A percentile compares a stretch with the other conserved stretches of the same genome.
Evolutionary conservation across 37 sponge, comb jelly and placozoan genomes (phyloP).

Genomic region (Cliona cf. orientalis): DNA sequence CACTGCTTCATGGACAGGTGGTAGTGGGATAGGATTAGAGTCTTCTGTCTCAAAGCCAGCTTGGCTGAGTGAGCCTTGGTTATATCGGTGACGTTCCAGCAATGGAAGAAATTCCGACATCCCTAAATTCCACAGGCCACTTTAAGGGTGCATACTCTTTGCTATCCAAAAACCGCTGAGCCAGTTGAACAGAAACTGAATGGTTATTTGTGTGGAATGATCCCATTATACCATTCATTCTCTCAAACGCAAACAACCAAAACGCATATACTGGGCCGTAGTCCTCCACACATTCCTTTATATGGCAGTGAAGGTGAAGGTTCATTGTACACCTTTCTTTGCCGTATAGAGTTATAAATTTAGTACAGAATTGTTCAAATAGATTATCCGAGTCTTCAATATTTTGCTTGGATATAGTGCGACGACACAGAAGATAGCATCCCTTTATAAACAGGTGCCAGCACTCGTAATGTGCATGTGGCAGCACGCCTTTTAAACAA

Average conservation of each 20-base stretch:
- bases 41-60: no score
- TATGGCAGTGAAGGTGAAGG: constrained; percentile 46
- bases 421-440: neutral
- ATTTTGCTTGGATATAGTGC: neutral
- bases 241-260: constrained; percentile 48
- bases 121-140: no score
- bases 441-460: constrained; percentile 60
- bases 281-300: constrained; percentile 8
- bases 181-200: no score
- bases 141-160: no score
- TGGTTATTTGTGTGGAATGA: no score
- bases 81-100: no score
- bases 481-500: neutral
- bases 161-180: no score
- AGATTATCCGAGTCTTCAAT: constrained; percentile 18
- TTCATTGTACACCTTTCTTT: constrained; percentile 15
- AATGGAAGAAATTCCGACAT: no score
- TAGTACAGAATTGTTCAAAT: constrained; percentile 27
- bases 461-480: constrained; percentile 13
- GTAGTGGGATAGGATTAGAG: no score
- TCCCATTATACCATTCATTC: constrained; percentile 44
- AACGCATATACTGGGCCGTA: constrained; percentile 44
- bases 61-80: no score
- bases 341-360: constrained; percentile 23
- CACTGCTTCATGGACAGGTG: no score